phyloP scores from a whole-genome alignment of 2,888 invertebrate species.

The Mythimna lalbum region DNA sequence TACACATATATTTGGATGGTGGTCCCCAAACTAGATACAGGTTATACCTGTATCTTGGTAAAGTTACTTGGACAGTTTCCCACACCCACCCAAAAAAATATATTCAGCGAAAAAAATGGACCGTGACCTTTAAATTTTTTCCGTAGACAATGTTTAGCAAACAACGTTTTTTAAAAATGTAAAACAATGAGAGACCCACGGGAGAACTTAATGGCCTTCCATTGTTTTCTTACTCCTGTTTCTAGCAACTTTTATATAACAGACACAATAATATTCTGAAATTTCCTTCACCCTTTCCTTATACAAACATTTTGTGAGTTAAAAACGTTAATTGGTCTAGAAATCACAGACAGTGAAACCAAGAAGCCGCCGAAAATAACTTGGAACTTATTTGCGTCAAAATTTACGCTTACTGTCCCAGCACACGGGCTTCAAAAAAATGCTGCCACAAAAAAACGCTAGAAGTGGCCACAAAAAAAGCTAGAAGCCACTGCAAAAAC shows the following conservation, averaged over 20 bases:
- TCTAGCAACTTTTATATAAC: conserved; percentile 12
- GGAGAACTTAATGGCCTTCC: conserved; percentile 20
- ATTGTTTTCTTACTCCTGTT: conserved; percentile 36
- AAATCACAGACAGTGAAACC: neutral
- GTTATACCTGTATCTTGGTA: no score
- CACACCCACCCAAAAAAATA: no score
- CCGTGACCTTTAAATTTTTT: neutral
- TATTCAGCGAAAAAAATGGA: neutral
- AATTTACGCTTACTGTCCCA: conserved; percentile 5
- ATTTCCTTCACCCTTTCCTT: conserved; percentile 4
- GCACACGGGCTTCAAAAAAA: no score
- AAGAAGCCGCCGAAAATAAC: conserved; percentile 25
- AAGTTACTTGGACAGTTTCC: no score
- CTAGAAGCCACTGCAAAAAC: no score
- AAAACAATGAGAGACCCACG: conserved; percentile 33
- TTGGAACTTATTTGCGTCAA: conserved; percentile 26
- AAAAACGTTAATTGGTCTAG: conserved; percentile 20
- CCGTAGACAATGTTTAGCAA: conserved; percentile 8
- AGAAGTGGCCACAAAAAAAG: no score
- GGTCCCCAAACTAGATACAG: no score
- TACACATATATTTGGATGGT: no score
- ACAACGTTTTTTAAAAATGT: conserved; percentile 23
- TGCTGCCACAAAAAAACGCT: no score
- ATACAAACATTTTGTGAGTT: conserved; percentile 4
- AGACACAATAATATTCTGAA: conserved; percentile 11